Conservation (phyloP, 2,113 vertebrate species). For the Pterocles burchelli region DNA sequence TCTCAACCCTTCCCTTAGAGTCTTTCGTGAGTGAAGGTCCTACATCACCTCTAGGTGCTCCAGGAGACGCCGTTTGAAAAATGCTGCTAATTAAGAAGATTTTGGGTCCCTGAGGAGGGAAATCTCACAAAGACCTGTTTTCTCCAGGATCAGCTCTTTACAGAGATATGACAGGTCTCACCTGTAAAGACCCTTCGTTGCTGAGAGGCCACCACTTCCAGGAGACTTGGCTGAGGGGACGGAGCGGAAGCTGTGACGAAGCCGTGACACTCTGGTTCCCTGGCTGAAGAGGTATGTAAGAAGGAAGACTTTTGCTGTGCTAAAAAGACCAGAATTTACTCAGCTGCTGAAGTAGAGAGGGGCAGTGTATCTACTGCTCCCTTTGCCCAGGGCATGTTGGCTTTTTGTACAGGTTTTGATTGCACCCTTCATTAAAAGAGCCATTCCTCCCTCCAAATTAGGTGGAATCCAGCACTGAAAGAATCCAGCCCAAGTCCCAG, state of each 20-base stretch:
- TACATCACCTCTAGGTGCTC: background rate
- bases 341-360: background rate
- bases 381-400: slow-evolving; percentile 50
- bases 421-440: slow-evolving; percentile 62
- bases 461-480: slow-evolving; percentile 64
- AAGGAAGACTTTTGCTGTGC: background rate
- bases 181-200: background rate
- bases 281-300: background rate
- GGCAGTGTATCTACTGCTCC: slow-evolving; percentile 1
- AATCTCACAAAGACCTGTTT: background rate
- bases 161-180: background rate
- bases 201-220: background rate
- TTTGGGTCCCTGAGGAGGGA: background rate
- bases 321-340: background rate
- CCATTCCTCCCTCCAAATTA: slow-evolving; percentile 60
- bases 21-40: background rate
- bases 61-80: background rate
- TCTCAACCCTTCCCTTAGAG: background rate
- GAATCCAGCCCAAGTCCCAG: slow-evolving; percentile 57
- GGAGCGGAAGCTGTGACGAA: accelerated
- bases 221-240: background rate
- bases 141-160: background rate
- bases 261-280: background rate
- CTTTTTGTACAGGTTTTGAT: slow-evolving; percentile 51
- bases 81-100: background rate